Conservation (phyloP, 2,797 vertebrate species). For the Todus mexicanus region DNA sequence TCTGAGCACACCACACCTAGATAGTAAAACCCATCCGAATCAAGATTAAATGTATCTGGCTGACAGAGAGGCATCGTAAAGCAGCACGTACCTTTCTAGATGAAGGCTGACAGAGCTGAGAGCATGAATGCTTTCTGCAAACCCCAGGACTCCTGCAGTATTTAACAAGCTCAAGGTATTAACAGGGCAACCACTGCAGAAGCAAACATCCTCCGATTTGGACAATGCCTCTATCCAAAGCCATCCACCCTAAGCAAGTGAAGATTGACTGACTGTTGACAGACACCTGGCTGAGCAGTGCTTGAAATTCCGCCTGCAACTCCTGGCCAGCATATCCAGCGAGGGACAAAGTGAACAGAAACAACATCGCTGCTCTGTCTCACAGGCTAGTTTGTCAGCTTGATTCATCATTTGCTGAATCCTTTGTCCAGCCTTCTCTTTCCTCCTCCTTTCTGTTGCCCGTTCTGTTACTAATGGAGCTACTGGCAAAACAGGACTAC, state of each 20-base stretch:
- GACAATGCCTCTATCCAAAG: neutral
- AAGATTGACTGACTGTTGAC: neutral
- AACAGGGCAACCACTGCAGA: neutral
- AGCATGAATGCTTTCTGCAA: neutral
- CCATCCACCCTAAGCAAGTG: neutral
- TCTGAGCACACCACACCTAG: constrained; percentile 5
- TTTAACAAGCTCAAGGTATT: neutral
- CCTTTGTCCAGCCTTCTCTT: neutral
- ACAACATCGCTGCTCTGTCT: neutral
- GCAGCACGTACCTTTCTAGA: neutral
- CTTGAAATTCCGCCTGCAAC: neutral
- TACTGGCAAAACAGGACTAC: neutral
- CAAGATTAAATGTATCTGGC: neutral
- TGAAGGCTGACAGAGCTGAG: neutral
- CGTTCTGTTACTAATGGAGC: neutral
- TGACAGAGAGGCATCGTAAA: neutral
- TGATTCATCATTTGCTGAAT: neutral
- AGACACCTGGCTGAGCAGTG: neutral
- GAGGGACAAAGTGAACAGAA: neutral
- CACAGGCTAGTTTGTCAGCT: neutral
- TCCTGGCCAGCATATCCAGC: neutral
- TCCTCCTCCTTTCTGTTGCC: neutral
- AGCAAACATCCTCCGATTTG: neutral
- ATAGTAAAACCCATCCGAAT: neutral
- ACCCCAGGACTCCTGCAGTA: neutral